Evolutionary conservation across 2,113 vertebrate species (phyloP).

Genomic region (Zosterops borbonicus): DNA sequence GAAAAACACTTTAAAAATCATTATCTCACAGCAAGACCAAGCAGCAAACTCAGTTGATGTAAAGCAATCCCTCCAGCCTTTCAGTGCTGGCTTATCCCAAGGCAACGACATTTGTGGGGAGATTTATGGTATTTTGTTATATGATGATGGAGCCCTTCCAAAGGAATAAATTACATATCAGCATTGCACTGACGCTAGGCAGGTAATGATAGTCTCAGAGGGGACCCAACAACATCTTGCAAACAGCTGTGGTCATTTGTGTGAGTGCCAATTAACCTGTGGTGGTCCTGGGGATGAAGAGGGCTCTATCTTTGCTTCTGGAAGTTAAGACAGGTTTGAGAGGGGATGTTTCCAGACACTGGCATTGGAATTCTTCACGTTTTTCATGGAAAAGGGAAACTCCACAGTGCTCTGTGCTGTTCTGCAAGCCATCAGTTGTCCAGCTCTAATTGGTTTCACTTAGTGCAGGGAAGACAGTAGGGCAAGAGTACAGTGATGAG

Average conservation of each 20-base stretch:
- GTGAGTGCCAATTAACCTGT: constrained; percentile 19
- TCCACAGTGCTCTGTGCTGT: not conserved
- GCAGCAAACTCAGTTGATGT: not conserved
- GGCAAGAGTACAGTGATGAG: fast-evolving
- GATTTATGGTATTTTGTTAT: constrained; percentile 62
- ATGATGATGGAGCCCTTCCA: constrained; percentile 50
- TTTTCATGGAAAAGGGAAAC: not conserved
- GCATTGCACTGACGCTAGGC: constrained; percentile 6
- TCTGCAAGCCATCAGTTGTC: not conserved
- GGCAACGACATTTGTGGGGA: constrained; percentile 35
- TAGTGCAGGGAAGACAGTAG: not conserved
- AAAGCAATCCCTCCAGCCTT: constrained; percentile 43
- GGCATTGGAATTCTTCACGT: not conserved
- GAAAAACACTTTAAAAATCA: not conserved
- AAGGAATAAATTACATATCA: constrained; percentile 63
- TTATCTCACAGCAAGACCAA: not conserved
- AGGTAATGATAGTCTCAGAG: constrained; percentile 55
- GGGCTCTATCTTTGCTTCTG: not conserved
- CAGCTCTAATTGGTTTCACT: not conserved
- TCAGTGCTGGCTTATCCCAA: constrained; percentile 49
- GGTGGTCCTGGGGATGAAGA: not conserved
- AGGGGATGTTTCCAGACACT: not conserved
- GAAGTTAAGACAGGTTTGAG: not conserved
- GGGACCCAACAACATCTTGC: constrained; percentile 43
- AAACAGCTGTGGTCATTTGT: constrained; percentile 54